Percentiles rank a stretch among this genome's conserved stretches.
phyloP scores from a whole-genome alignment of 2,888 invertebrate species.

The Euclidia mi region DNA sequence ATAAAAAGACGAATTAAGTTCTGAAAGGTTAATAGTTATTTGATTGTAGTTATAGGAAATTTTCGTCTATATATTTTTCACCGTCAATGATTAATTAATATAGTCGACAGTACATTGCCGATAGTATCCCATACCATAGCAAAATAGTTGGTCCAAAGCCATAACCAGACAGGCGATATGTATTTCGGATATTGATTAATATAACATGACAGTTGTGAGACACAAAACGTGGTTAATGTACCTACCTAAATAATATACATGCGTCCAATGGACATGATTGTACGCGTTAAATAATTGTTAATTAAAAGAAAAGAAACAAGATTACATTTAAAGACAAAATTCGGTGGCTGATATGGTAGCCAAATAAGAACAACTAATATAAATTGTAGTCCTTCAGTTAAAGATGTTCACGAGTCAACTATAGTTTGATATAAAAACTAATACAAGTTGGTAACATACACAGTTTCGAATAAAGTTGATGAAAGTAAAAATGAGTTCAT shows the following conservation, averaged over 20 bases:
- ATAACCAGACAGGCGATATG: slow-evolving; percentile 38
- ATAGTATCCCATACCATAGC: slow-evolving; percentile 42
- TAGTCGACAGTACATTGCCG: slow-evolving; percentile 13
- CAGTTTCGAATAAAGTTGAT: not conserved
- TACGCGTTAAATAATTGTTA: not conserved
- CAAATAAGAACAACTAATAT: no score
- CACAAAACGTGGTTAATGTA: slow-evolving; percentile 21
- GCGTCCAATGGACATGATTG: not conserved
- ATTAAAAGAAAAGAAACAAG: not conserved
- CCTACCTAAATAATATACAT: slow-evolving; percentile 41
- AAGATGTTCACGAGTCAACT: no score
- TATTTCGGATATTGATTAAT: slow-evolving; percentile 30
- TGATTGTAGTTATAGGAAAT: not conserved
- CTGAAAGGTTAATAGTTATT: not conserved
- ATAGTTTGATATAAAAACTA: not conserved
- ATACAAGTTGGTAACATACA: slow-evolving; percentile 5
- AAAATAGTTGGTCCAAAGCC: slow-evolving; percentile 45
- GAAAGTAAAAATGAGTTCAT: slow-evolving; percentile 3
- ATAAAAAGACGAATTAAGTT: slow-evolving; percentile 1
- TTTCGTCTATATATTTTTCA: slow-evolving; percentile 14
- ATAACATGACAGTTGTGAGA: slow-evolving; percentile 23
- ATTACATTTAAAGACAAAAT: not conserved
- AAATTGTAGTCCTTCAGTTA: no score
- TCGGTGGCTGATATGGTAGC: not conserved
- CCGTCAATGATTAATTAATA: slow-evolving; percentile 12